Conservation (phyloP, 2,113 vertebrate genomes). For the Carlito syrichta region DNA sequence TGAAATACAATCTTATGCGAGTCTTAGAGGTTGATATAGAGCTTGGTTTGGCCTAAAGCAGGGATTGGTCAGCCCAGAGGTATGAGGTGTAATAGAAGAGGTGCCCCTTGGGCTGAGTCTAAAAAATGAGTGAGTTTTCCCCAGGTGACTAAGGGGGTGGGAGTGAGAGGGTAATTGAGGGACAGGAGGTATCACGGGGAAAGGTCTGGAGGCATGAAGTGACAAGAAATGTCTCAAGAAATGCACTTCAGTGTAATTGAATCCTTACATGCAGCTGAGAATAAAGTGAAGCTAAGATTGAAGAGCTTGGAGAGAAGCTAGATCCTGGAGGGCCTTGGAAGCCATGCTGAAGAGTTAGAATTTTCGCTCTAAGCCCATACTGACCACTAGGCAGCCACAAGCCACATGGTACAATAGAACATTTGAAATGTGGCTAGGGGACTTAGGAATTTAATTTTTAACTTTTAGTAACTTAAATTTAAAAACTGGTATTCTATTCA, state of each 20-base stretch:
- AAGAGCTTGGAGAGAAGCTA: neutral
- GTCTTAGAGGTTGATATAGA: neutral
- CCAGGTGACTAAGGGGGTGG: neutral
- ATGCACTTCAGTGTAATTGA: neutral
- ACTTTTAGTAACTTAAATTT: neutral
- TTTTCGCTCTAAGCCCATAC: neutral
- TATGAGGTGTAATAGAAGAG: neutral
- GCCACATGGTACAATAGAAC: neutral
- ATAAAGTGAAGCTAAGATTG: neutral
- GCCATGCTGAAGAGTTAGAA: neutral
- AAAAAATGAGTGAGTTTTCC: neutral
- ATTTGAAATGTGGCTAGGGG: neutral
- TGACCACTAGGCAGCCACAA: neutral
- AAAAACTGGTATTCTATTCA: neutral
- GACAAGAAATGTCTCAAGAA: neutral
- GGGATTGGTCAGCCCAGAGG: neutral
- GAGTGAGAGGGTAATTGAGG: neutral
- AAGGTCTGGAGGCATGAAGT: neutral
- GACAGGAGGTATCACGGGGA: neutral
- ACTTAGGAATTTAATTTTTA: neutral
- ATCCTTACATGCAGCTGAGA: neutral
- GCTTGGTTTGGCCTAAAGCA: neutral
- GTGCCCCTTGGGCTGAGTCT: neutral
- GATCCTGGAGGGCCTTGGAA: neutral
- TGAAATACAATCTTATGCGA: neutral